These are phyloP conservation scores for Chrysolina oricalcia DNA, from an alignment of 2,888 invertebrate genomes.

Conservation along the genomic window DNA sequence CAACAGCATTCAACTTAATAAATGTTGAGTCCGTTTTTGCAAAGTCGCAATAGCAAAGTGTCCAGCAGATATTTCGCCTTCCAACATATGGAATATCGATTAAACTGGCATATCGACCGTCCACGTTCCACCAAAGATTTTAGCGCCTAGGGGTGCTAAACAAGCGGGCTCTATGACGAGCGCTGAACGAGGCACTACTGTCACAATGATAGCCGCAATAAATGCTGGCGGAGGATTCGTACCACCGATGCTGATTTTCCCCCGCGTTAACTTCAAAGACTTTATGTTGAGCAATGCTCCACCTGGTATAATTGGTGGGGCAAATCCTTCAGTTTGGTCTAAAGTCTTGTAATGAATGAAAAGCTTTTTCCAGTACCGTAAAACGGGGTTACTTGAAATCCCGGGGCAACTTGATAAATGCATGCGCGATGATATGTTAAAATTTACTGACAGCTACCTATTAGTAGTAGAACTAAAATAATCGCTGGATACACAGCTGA, in stretches of 20 bases:
- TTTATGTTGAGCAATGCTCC: constrained; percentile 53
- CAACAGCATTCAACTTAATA: constrained; percentile 3
- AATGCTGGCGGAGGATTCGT: constrained; percentile 54
- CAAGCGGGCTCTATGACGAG: constrained; percentile 55
- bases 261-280: constrained; percentile 37
- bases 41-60: constrained; percentile 8
- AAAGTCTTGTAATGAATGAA: too few species aligned
- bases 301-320: constrained; percentile 13
- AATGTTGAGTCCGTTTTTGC: neutral
- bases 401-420: too few species aligned
- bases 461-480: too few species aligned
- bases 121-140: neutral
- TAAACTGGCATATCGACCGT: constrained; percentile 54
- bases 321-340: constrained; percentile 22
- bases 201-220: constrained; percentile 54
- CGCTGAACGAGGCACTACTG: constrained; percentile 53
- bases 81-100: constrained; percentile 52
- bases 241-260: constrained; percentile 57
- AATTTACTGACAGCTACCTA: too few species aligned
- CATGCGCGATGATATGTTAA: too few species aligned
- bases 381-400: too few species aligned
- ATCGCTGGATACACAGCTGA: too few species aligned
- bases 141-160: constrained; percentile 57
- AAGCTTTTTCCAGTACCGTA: too few species aligned
- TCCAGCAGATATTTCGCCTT: constrained; percentile 3